Percentiles rank a stretch among this genome's conserved stretches.
phyloP scores from a whole-genome alignment of 1,140 invertebrate species.

The Formica selysi region DNA sequence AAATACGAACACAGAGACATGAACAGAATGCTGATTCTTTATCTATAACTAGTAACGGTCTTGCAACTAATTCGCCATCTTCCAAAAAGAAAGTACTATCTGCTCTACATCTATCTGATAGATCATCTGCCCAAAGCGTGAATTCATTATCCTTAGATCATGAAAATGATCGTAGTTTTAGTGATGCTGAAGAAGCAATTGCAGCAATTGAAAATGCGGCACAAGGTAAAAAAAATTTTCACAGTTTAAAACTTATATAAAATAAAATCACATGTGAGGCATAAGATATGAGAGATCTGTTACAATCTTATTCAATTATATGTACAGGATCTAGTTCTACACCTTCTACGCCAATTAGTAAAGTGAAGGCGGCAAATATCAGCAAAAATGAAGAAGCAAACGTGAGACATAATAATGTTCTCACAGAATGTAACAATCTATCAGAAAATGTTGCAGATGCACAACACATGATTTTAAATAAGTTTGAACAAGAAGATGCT shows the following conservation, averaged over 20 bases:
- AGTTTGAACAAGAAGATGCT: conserved; percentile 66
- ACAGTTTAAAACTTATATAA: conserved; percentile 20
- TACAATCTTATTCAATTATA: conserved; percentile 55
- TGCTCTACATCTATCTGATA: conserved; percentile 76
- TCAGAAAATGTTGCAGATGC: conserved; percentile 68
- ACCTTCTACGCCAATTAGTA: conserved; percentile 81
- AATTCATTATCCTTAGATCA: conserved; percentile 80
- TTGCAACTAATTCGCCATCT: conserved; percentile 78
- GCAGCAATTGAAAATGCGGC: conserved; percentile 81
- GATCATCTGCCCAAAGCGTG: conserved; percentile 77
- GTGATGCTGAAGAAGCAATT: conserved; percentile 85
- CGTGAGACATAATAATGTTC: conserved; percentile 76
- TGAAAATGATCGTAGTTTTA: conserved; percentile 83
- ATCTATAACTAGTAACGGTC: conserved; percentile 82
- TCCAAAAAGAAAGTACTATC: conserved; percentile 78
- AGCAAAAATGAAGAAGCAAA: conserved; percentile 82
- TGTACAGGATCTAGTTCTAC: conserved; percentile 78
- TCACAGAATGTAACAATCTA: conserved; percentile 54
- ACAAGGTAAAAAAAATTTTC: conserved; percentile 76
- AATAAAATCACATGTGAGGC: neutral
- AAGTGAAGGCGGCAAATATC: conserved; percentile 82
- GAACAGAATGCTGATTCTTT: conserved; percentile 77
- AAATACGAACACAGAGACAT: conserved; percentile 76
- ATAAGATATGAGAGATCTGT: neutral
- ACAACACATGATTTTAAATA: conserved; percentile 66